These are phyloP conservation scores for Acrobasis repandana DNA, from an alignment of 2,888 invertebrate species.

Conservation along the genomic window DNA sequence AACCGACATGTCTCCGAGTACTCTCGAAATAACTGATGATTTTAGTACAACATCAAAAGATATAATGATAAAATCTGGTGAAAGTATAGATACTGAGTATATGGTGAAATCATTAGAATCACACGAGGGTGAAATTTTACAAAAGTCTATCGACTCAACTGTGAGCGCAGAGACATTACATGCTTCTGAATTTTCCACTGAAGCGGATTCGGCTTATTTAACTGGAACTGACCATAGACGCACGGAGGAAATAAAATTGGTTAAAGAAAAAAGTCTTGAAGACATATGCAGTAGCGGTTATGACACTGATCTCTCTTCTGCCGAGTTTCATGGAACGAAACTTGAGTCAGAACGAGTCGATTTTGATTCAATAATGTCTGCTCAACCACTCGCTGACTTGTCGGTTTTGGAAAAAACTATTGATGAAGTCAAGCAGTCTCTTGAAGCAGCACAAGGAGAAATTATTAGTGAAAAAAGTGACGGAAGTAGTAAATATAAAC, in stretches of 20 bases:
- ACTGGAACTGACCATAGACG: conserved; percentile 70
- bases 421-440: conserved; percentile 87
- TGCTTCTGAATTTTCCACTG: conserved; percentile 77
- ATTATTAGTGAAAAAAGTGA: conserved; percentile 85
- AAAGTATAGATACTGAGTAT: conserved; percentile 77
- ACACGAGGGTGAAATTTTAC: conserved; percentile 76
- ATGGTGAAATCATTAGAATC: conserved; percentile 80
- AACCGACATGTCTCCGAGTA: conserved; percentile 68
- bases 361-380: conserved; percentile 76
- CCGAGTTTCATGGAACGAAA: conserved; percentile 83
- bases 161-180: conserved; percentile 79
- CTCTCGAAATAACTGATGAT: conserved; percentile 70
- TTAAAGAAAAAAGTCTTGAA: conserved; percentile 82
- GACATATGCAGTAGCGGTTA: conserved; percentile 87
- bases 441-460: conserved; percentile 87
- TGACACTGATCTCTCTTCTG: conserved; percentile 86
- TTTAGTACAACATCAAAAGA: conserved; percentile 72
- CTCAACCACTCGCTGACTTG: conserved; percentile 77
- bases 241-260: conserved; percentile 70
- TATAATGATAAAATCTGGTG: conserved; percentile 78
- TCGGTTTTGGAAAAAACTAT: conserved; percentile 86
- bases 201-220: conserved; percentile 77
- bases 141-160: conserved; percentile 80
- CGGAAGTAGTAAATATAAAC: conserved; percentile 86
- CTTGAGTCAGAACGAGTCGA: conserved; percentile 78